phyloP scores from a whole-genome alignment of 2,888 invertebrate species.

The Cerastis rubricosa region DNA sequence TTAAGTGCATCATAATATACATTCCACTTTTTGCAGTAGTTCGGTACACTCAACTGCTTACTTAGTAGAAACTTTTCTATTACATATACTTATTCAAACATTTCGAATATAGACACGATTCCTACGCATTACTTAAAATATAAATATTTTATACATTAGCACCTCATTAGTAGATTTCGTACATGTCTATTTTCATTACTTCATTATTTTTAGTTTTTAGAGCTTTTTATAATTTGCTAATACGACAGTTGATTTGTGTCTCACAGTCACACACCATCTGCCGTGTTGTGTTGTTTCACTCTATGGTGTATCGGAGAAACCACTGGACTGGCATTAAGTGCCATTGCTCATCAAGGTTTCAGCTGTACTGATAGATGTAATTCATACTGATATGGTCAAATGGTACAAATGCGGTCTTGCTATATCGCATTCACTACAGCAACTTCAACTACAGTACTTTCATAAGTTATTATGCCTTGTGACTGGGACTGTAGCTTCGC shows the following conservation, averaged over 20 bases:
- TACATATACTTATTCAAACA: constrained; percentile 19
- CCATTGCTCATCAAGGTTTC: constrained; percentile 46
- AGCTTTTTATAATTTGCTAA: constrained; percentile 72
- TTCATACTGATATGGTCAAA: constrained; percentile 47
- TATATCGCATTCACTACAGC: constrained; percentile 36
- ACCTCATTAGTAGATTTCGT: constrained; percentile 50
- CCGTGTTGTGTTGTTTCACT: constrained; percentile 66
- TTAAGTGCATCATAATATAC: constrained; percentile 15
- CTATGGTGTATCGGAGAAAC: constrained; percentile 63
- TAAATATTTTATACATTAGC: constrained; percentile 53
- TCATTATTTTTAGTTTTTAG: constrained; percentile 68
- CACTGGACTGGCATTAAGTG: constrained; percentile 44
- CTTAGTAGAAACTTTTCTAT: constrained; percentile 41
- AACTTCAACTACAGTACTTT: no score
- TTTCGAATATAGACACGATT: constrained; percentile 25
- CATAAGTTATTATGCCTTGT: no score
- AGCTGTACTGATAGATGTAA: constrained; percentile 53
- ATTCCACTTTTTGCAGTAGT: constrained; percentile 39
- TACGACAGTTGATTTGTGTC: constrained; percentile 62
- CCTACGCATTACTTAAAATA: constrained; percentile 24
- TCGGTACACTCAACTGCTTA: constrained; percentile 24
- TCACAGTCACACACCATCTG: constrained; percentile 62
- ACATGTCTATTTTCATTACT: constrained; percentile 36
- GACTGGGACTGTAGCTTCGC: no score
- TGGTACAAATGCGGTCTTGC: constrained; percentile 37